Evolutionary conservation across 1,140 invertebrate genomes (phyloP), one percentile per base, ranked within the genome.

Genomic region (Copidosoma floridanum): DNA sequence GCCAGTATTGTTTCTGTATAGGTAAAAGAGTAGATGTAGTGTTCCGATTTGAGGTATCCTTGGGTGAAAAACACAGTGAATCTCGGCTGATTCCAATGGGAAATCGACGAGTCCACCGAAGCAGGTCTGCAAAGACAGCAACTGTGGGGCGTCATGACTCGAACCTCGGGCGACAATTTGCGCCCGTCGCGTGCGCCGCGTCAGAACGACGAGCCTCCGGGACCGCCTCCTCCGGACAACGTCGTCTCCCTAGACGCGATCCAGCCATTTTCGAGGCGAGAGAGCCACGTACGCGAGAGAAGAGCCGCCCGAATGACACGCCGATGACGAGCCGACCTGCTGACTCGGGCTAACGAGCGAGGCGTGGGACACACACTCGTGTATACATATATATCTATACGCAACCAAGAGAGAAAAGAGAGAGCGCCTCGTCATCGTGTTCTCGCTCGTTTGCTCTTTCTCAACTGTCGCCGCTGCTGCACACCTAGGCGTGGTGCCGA

Each of bases 271-370:
- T 65, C 64, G 67, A 67, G 64, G 61, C 63, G 57, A n/a, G n/a
- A 69, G 60, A 52, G 41, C 47, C 16, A 40, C 23, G n/a, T 27
- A 40, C 32, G 50, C 53, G 63, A 60, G 61, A 21, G 44, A 35
- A 57, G 55, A 44, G 54, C 35, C 26, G 38, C 69, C 71, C 71
- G 74, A 78, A 80, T 80, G 79, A 80, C 78, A 80, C 71, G 72
- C 76, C 76, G 79, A 81, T 80, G 79, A 81, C 76, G 77, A 76
- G 72, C 72, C 58, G 67, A 72, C 71, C n/a, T 81, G 79, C 79
- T 81, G 79, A 81, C 75, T 80, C 69, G 48, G 73, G 71, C 71
- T 81, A 81, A 81, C 79, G 78, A 81, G 76, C 74, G 65, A 76
- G 79, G 79, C 79, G 79, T 79, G 71, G 65, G 71, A 69, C 6